phyloP scores from a whole-genome alignment of 2,113 vertebrate species.

The Triplophysa dalaica region DNA sequence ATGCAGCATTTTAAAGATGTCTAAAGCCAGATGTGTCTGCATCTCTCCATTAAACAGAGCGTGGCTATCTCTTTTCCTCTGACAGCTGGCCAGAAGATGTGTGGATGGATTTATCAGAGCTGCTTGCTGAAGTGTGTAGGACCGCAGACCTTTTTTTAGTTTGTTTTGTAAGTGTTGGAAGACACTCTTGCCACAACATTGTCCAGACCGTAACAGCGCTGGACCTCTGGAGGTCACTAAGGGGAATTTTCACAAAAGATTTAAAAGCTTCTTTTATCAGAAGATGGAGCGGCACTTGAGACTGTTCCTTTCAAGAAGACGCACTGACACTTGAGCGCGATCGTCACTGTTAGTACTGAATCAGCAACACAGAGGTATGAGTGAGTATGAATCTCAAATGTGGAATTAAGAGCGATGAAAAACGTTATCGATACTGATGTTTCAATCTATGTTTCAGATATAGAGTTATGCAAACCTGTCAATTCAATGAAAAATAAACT shows the following conservation, averaged over 20 bases:
- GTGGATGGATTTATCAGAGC: slow-evolving; percentile 68
- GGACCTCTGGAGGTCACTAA: slow-evolving; percentile 46
- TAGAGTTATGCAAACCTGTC: no score
- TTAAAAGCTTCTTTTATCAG: slow-evolving; percentile 78
- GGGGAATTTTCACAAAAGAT: slow-evolving; percentile 68
- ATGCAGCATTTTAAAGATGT: not conserved
- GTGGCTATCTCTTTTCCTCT: slow-evolving; percentile 52
- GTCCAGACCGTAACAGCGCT: slow-evolving; percentile 71
- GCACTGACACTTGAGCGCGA: slow-evolving; percentile 58
- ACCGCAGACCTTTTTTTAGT: slow-evolving; percentile 65
- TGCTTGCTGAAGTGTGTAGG: slow-evolving; percentile 70
- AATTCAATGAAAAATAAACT: no score
- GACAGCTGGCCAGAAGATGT: slow-evolving; percentile 62
- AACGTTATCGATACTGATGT: not conserved
- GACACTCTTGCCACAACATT: slow-evolving; percentile 73
- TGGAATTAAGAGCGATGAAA: no score
- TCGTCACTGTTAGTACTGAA: slow-evolving; percentile 23
- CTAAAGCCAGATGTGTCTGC: not conserved
- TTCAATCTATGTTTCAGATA: no score
- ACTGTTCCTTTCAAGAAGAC: slow-evolving; percentile 66
- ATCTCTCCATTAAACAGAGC: slow-evolving; percentile 12
- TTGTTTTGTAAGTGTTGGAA: slow-evolving; percentile 62
- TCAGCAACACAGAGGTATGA: no score
- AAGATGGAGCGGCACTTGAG: slow-evolving; percentile 67
- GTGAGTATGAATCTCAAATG: no score